Evolutionary conservation across 2,113 vertebrate genomes (phyloP).

Genomic region (Hippoglossus stenolepis): DNA sequence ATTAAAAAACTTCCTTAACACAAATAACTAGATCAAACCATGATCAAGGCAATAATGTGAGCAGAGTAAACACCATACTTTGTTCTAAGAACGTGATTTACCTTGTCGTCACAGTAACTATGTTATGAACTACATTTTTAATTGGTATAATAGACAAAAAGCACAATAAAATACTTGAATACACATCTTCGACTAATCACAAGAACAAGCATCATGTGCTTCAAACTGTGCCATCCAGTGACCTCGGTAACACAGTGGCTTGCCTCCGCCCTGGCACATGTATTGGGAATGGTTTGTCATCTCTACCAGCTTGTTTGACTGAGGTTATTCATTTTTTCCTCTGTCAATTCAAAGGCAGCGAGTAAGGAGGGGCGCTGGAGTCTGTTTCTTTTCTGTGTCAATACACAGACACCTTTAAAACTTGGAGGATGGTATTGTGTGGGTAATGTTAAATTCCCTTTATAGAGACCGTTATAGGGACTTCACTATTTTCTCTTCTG

Average conservation of each 20-base stretch:
- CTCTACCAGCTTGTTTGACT: slow-evolving; percentile 17
- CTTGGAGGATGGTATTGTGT: too few species aligned
- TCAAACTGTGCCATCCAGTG: slow-evolving; percentile 2
- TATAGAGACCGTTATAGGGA: too few species aligned
- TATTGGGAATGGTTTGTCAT: slow-evolving; percentile 49
- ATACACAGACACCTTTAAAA: neutral
- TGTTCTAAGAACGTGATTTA: too few species aligned
- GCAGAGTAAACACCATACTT: neutral
- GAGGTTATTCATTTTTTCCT: slow-evolving; percentile 28
- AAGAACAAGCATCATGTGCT: neutral
- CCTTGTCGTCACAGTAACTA: too few species aligned
- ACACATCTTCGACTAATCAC: neutral
- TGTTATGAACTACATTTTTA: neutral
- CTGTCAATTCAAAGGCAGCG: slow-evolving; percentile 16
- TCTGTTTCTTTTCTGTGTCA: neutral
- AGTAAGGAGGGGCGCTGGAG: slow-evolving; percentile 1
- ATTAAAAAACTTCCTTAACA: neutral
- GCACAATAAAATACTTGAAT: neutral
- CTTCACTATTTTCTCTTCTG: neutral
- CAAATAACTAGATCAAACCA: too few species aligned
- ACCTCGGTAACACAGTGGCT: slow-evolving; percentile 18
- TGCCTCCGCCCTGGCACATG: slow-evolving; percentile 25
- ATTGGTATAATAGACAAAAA: neutral
- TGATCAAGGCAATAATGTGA: too few species aligned
- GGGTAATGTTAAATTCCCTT: neutral